Evolutionary conservation across 2,113 vertebrate species (phyloP).

Genomic region (Vimba vimba): DNA sequence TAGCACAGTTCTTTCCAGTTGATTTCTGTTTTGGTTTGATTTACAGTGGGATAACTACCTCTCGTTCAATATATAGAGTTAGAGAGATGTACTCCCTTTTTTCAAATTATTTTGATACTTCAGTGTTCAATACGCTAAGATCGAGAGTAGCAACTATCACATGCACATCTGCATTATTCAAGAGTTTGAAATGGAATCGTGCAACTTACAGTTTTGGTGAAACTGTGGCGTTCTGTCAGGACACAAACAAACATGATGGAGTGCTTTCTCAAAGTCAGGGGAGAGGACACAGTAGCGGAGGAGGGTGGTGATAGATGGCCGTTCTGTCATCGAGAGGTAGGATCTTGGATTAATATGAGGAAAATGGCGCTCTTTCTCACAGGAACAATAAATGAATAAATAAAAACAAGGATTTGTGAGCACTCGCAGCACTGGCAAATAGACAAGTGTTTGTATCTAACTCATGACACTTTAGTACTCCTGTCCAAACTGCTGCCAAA

Average conservation of each 20-base stretch:
- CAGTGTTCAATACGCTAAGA: slow-evolving; percentile 36
- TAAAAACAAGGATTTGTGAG: slow-evolving; percentile 61
- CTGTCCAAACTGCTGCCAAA: slow-evolving; percentile 71
- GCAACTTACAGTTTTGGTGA: slow-evolving; percentile 46
- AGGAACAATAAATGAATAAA: slow-evolving; percentile 38
- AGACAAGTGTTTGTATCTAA: slow-evolving; percentile 73
- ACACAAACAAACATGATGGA: slow-evolving; percentile 80
- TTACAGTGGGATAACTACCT: slow-evolving; percentile 46
- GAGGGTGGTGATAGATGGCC: slow-evolving; percentile 76
- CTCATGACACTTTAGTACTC: slow-evolving; percentile 70
- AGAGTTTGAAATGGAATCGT: slow-evolving; percentile 33
- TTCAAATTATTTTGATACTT: not conserved
- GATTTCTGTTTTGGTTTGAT: slow-evolving; percentile 28
- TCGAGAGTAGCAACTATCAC: slow-evolving; percentile 53
- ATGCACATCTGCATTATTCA: slow-evolving; percentile 53
- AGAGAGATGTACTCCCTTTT: not conserved
- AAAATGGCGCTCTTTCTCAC: slow-evolving; percentile 72
- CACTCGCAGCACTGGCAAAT: slow-evolving; percentile 68
- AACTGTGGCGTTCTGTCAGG: slow-evolving; percentile 73
- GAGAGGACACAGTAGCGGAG: slow-evolving; percentile 69
- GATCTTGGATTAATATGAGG: slow-evolving; percentile 73
- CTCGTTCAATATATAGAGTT: slow-evolving; percentile 45
- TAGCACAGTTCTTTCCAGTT: not conserved
- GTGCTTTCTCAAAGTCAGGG: slow-evolving; percentile 78
- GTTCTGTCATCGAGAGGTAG: slow-evolving; percentile 59